Conservation (phyloP, 2,113 vertebrate species). For the Myocastor coypus region DNA sequence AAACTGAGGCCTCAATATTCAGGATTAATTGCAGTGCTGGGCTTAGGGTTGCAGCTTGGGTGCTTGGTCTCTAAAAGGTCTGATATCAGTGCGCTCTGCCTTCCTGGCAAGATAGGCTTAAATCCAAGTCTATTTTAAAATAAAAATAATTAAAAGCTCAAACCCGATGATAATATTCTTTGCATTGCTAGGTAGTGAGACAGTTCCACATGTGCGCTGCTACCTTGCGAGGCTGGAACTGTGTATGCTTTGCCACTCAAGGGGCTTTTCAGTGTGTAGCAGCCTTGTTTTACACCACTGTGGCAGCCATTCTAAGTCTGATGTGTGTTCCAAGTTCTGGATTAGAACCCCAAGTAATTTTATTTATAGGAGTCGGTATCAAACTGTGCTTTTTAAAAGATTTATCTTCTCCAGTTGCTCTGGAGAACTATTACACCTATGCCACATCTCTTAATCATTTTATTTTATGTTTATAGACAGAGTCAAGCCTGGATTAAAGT, state of each 20-base stretch:
- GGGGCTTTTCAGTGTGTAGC: not conserved
- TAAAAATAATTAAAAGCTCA: not conserved
- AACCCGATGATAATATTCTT: not conserved
- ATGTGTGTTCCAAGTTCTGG: not conserved
- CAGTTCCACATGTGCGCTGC: not conserved
- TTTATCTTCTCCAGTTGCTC: constrained; percentile 5
- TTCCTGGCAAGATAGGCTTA: not conserved
- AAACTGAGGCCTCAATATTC: not conserved
- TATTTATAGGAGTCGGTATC: not conserved
- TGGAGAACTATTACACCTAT: not conserved
- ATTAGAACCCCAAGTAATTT: not conserved
- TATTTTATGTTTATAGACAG: not conserved
- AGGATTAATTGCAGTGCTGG: not conserved
- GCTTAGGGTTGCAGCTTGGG: not conserved
- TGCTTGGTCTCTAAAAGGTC: not conserved
- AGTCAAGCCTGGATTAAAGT: constrained; percentile 24
- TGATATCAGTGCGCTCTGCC: not conserved
- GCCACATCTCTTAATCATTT: not conserved
- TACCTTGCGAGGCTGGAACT: not conserved
- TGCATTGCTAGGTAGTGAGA: not conserved
- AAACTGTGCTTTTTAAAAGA: not conserved
- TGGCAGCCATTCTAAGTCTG: not conserved
- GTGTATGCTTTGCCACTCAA: not conserved
- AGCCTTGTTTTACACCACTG: not conserved
- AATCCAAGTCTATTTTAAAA: constrained; percentile 17